Evolutionary conservation across 1,140 invertebrate genomes (phyloP).

Genomic region (Cyclargus thomasi): DNA sequence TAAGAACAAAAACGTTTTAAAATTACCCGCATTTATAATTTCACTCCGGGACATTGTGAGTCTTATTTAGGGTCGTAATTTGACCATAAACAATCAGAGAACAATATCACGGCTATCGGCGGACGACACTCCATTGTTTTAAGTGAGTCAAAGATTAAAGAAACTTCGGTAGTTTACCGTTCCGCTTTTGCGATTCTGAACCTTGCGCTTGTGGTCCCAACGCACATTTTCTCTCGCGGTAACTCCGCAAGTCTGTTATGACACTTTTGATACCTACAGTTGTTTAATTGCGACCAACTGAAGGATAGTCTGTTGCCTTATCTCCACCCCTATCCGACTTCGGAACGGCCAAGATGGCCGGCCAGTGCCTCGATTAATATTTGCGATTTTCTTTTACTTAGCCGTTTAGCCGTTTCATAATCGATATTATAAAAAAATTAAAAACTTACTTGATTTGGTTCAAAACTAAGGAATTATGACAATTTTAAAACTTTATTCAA

Average conservation of each 20-base stretch:
- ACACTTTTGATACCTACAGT: conserved; percentile 11
- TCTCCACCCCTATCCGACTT: not conserved
- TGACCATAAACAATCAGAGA: not conserved
- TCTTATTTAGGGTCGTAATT: not conserved
- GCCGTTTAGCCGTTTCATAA: not conserved
- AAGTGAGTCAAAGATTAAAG: conserved; percentile 19
- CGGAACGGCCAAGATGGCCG: not conserved
- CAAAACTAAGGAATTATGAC: too few relatives aligned
- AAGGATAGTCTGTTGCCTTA: conserved; percentile 3
- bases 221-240: not conserved
- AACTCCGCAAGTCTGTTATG: not conserved
- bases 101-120: not conserved
- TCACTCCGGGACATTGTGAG: not conserved
- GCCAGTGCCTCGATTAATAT: not conserved
- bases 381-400: not conserved
- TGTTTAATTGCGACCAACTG: not conserved
- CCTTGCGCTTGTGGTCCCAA: not conserved
- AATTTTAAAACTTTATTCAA: too few relatives aligned
- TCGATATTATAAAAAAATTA: not conserved
- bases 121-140: not conserved
- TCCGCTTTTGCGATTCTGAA: not conserved
- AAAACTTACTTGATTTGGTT: too few relatives aligned
- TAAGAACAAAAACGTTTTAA: not conserved
- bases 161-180: conserved; percentile 16
- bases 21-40: not conserved